Percentiles rank a stretch among this genome's conserved stretches.
These are phyloP conservation scores for Chlorodrepanis virens DNA, from an alignment of 2,113 vertebrate genomes.

Conservation along the genomic window DNA sequence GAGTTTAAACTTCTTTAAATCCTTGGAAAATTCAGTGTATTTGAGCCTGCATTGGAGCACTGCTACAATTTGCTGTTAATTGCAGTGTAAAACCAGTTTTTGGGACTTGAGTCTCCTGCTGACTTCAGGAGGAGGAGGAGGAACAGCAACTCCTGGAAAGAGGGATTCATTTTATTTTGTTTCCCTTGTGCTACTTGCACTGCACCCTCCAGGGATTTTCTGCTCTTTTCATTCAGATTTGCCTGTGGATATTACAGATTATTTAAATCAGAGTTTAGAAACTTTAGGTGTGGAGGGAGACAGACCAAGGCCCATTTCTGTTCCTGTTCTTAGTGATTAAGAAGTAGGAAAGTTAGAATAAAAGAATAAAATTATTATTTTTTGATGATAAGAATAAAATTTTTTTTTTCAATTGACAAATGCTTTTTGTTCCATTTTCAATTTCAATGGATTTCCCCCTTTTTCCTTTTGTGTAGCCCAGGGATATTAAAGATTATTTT, in stretches of 20 bases:
- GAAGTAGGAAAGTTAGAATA: background rate
- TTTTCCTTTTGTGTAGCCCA: background rate
- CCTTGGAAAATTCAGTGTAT: background rate
- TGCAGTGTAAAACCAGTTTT: background rate
- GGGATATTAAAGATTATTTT: background rate
- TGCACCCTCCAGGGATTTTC: background rate
- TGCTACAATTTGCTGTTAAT: background rate
- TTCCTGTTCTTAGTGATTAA: background rate
- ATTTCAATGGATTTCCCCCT: background rate
- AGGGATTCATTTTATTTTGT: background rate
- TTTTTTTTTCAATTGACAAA: no score
- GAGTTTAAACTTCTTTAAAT: background rate
- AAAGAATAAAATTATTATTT: no score
- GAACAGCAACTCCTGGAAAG: background rate
- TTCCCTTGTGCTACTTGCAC: background rate
- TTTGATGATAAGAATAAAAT: no score
- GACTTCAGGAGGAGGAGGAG: background rate
- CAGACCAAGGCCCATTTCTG: background rate
- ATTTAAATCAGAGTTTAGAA: background rate
- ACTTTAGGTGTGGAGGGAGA: background rate
- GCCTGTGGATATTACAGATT: background rate
- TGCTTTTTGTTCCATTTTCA: background rate
- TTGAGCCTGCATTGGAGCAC: background rate
- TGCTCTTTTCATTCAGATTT: background rate
- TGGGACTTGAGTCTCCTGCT: background rate